Evolutionary conservation across 2,797 vertebrate genomes (phyloP), one percentile per base, ranked within the genome.

Genomic region (Anguilla marmorata): DNA sequence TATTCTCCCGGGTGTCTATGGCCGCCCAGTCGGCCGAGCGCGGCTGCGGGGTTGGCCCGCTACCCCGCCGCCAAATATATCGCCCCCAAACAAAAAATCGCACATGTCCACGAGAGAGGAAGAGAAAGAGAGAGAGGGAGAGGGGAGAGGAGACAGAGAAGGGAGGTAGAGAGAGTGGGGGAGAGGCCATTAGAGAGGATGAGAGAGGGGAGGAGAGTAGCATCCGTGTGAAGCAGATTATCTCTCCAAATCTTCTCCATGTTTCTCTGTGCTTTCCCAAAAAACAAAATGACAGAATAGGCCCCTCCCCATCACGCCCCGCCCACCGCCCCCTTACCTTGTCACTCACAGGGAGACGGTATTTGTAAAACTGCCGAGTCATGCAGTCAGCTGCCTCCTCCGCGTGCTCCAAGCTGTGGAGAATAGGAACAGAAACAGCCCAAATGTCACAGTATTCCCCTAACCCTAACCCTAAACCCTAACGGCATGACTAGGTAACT

Each of bases 1-100:
- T 56, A 41, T 56, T 86, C 69, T 56, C 3, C 85, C 88, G 84
- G 88, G 85, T 84, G 88, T 86, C 84, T 50, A 84, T 83, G 16
- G 85, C 45, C 79, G n/a, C 82, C 48, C 60, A 33, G 74, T 89
- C 82, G 82, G 60, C 63, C 3, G 50, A 83, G 56, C 12, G 48
- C 37, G 41, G n/a, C 60, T 30, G 85, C 60, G 41, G 74, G 72
- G 87, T 30, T 4, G 74, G 33, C 56, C 2, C 48, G 33, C 58
- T 66, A 30, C 74, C 33, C 6, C 48, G 45, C 30, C 41, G 9
- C 56, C 83, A 88, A 89, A 84, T 30, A 45, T 80, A 84, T 54
- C 33, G 21, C 63, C 48, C 50, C 48, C 6, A 86, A 86, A 86
- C 60, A 86, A 54, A 86, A 63, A 83, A 27, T 79, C 74, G 30